phyloP scores from a whole-genome alignment of 1,140 invertebrate species.

The Drosophila watanabei region DNA sequence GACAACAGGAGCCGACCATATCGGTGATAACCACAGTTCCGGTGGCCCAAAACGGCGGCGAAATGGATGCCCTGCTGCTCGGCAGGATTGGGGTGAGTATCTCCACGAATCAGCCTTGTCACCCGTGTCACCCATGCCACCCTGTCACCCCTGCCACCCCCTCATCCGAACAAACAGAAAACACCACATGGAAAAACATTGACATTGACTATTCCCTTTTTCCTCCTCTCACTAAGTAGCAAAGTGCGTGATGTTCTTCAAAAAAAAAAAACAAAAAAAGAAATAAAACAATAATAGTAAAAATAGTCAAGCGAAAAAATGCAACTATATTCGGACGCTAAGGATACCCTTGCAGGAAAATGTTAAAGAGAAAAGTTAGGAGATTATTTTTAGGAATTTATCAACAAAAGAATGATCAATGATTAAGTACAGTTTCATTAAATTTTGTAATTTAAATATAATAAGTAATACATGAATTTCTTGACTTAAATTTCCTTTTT shows the following conservation, averaged over 20 bases:
- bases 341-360: constrained; percentile 32
- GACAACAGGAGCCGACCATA: constrained; percentile 79
- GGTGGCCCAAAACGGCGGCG: constrained; percentile 87
- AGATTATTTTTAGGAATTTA: neutral
- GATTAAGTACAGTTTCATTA: no score
- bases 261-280: constrained; percentile 25
- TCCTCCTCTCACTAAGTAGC: constrained; percentile 63
- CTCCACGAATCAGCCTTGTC: constrained; percentile 2
- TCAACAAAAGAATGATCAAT: no score
- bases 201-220: constrained; percentile 42
- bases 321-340: neutral
- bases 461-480: neutral
- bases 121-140: neutral
- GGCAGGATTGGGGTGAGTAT: constrained; percentile 90
- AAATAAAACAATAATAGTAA: neutral
- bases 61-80: constrained; percentile 91
- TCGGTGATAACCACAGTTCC: constrained; percentile 85
- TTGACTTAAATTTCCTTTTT: neutral
- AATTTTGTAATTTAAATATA: neutral
- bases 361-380: neutral
- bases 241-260: constrained; percentile 71
- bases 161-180: constrained; percentile 33
- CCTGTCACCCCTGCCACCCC: constrained; percentile 7
- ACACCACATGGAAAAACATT: constrained; percentile 55
- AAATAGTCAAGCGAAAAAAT: constrained; percentile 10